Evolutionary conservation across 2,113 vertebrate species (phyloP), one percentile per base, ranked within the genome.

Genomic region (Ophthalmolycus amberensis): DNA sequence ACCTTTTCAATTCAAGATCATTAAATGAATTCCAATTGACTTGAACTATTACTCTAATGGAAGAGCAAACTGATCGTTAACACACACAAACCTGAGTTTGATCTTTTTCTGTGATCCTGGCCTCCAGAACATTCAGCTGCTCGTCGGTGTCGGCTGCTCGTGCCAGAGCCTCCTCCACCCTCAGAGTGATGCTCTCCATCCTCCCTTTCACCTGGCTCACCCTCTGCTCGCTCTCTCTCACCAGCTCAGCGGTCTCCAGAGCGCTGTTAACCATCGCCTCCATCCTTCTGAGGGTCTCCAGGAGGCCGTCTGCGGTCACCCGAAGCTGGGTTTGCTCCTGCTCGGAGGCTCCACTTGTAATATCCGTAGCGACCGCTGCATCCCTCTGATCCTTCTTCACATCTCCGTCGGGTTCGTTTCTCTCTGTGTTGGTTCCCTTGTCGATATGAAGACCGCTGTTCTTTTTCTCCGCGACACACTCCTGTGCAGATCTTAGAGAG

Each of bases 111-210:
- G 71, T 68, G 62, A 91, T 56, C 56, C 25, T 73, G 56, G 58
- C 76, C 86, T 95, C 87, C 58, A 91, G 70, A n/a, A 14, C 12
- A 4, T 46, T 85, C 52, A 94, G 88, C 80, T 92, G 87, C 20
- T 81, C n/a, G 1, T 92, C 88, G 0, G 91, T 83, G 50, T 85
- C 9, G n/a, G 70, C 68, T 3, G 89, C 73, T 71, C 84, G 88
- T 27, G n/a, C 89, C 73, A 95, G 48, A 69, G 89, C 91, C 63
- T 89, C 87, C 84, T 92, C 91, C 84, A 94, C 86, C 80, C 44
- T 93, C 69, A 76, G 77, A 12, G 89, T 80, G 65, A 95, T 91
- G 76, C 82, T 84, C 76, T 94, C 93, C 86, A 95, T 91, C 83
- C 75, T 94, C 81, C 66, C 79, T 58, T 58, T 92, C 44, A 94